A percentile compares a stretch with the other conserved stretches of the same genome.
Conservation (phyloP, 1,140 invertebrate species). For the Tetramorium simillimum region DNA sequence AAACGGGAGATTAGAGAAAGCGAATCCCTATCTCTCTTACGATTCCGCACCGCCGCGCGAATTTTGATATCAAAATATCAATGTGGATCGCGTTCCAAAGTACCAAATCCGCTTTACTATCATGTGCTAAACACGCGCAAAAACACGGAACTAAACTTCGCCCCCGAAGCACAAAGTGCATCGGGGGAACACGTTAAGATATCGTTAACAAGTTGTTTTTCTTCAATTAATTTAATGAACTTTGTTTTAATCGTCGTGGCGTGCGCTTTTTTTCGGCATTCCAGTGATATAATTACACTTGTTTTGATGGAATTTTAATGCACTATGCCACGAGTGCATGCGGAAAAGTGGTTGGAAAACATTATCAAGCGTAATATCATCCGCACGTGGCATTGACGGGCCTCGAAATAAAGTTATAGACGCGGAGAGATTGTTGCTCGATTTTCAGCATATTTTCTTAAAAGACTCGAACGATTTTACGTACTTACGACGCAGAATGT, state of each 20-base stretch:
- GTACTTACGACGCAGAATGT: neutral
- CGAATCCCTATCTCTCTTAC: neutral
- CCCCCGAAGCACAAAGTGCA: slow-evolving; percentile 54
- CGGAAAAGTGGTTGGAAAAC: neutral
- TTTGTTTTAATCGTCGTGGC: neutral
- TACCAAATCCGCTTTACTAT: slow-evolving; percentile 51
- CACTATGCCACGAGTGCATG: neutral
- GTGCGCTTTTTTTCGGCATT: slow-evolving; percentile 28
- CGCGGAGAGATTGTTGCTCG: neutral
- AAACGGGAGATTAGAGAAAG: neutral
- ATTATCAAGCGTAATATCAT: neutral
- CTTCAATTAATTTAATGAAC: slow-evolving; percentile 31
- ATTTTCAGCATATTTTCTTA: neutral
- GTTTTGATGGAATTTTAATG: slow-evolving; percentile 1
- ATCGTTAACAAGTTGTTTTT: slow-evolving; percentile 47
- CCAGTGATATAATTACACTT: slow-evolving; percentile 11
- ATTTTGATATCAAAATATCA: slow-evolving; percentile 30
- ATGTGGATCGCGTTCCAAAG: slow-evolving; percentile 50
- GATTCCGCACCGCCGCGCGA: neutral
- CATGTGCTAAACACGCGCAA: slow-evolving; percentile 19
- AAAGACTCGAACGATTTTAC: neutral
- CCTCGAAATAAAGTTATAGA: neutral
- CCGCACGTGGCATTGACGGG: too few species aligned
- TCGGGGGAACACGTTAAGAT: slow-evolving; percentile 41
- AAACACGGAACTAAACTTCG: slow-evolving; percentile 56